Base-by-base conservation (phyloP, 2,888 invertebrate species). In the Drosophila lutescens region DNA sequence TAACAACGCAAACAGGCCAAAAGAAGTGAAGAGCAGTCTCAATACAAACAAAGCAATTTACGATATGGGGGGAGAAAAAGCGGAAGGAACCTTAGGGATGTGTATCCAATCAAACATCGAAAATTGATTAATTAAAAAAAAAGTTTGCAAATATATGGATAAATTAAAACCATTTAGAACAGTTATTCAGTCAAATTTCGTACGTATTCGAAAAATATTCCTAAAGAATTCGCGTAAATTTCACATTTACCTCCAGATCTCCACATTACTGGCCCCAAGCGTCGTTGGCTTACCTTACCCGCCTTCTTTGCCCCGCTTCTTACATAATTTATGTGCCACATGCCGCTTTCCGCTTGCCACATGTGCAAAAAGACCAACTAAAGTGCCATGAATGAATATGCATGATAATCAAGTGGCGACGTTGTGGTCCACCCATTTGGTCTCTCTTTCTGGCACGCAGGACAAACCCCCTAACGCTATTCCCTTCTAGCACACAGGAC, bases 1-100 rank as follows among this genome's bases (percentile, higher is more conserved):
- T 85, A 84, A 85, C 82, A 87, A 73, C 87, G 55, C 54, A n/a
- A 38, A 68, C 56, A 49, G 57, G n/a, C 36, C 38, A 62, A 34
- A 62, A 60, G n/a, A 47, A 34, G 32, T 12, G 40, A 54, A 60
- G 63, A 67, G 63, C 66, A 80, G 70, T 61, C 61, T 65, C 12
- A 72, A 49, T 36, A 61, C 56, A 77, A 71, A 71, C 80, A 77
- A 76, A 69, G 53, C 74, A 68, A 43, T 38, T 38, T 15, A 17
- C 23, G n/a, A 47, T 15, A 9, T 6, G 23, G 9, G n/a, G 13
- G 15, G 7, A 17, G 9, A 4, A 26, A n/a, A 9, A 9, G 4
- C 1, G 1, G 15, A 30, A 30, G 47, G 30, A 30, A 30, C 26
- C 30, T 30, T 6, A 12, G 10, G 6, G n/a, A 30, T 30, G 26